Evolutionary conservation across 2,888 invertebrate genomes (phyloP), one percentile per base, ranked within the genome.

Genomic region (Sphaerophoria rueppellii): DNA sequence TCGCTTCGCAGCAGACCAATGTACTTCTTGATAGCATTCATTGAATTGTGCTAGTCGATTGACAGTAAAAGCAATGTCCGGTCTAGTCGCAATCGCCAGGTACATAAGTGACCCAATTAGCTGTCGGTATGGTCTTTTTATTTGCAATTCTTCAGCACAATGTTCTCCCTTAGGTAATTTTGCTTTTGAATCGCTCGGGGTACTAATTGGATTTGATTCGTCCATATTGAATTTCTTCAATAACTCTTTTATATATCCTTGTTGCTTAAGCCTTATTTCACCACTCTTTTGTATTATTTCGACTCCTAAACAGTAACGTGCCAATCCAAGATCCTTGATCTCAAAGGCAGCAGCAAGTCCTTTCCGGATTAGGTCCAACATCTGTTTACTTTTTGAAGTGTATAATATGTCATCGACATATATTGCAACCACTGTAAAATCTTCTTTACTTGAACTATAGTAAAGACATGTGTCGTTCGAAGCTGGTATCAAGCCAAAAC

Each of bases 301-400:
- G 35, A 77, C 16, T 12, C 72, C 71, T 40, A 77, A 48, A 14
- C 71, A 50, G 24, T 63, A 63, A 6, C 60, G 16, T 14, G 67
- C 63, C 58, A 73, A 16, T 43, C 72, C 72, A 2, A 72, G 60
- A 54, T 73, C 73, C 12, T 74, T 79, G 4, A 79, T 40, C 43
- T 77, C 55, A 32, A 72, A 79, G n/a, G 34, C 58, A 35, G 32
- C 12, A 40, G 57, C 35, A 67, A 57, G 58, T 50, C 57, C 58
- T 4, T 50, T 12, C 0, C 54, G 72, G 4, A 76, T 76, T 12
- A 9, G 32, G 24, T 50, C n/a, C 37, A 70, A 55, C 37, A 6
- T 65, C 6, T 70, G 40, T 2, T 79, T 50, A 65, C 52, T 65
- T 65, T n/a, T 50, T 40, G 65, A 71, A 9, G 63, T 48, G 24